These are phyloP conservation scores for Metridium senile DNA, from an alignment of 92 coral and sea anemone genomes.

Conservation along the genomic window DNA sequence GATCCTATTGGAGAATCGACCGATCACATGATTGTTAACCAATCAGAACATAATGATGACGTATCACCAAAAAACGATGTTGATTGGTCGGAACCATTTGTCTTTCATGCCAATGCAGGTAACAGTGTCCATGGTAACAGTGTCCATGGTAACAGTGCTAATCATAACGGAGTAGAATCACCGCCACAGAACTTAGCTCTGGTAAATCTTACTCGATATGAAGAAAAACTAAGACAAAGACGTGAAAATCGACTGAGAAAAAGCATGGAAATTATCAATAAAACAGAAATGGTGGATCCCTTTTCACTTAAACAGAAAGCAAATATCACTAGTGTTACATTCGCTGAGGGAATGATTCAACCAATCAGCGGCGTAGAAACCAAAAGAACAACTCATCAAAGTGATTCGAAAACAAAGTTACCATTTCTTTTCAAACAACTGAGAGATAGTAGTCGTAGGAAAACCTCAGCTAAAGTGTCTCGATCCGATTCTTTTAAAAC, in stretches of 20 bases:
- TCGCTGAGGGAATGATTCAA: constrained; percentile 40
- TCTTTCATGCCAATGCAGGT: not conserved
- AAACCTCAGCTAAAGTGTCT: not conserved
- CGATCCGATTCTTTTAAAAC: not conserved
- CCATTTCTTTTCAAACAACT: not conserved
- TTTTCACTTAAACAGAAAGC: constrained; percentile 1
- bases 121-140: not conserved
- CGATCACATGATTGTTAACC: constrained; percentile 15
- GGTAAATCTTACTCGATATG: constrained; percentile 21
- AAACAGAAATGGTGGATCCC: constrained; percentile 12
- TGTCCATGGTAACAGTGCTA: not conserved
- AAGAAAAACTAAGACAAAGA: constrained; percentile 21
- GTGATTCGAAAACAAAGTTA: not conserved
- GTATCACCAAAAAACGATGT: not conserved
- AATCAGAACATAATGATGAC: constrained; percentile 11
- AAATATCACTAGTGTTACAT: constrained; percentile 12
- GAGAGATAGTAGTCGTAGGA: too few relatives aligned
- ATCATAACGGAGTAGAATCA: not conserved
- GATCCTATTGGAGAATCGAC: not conserved
- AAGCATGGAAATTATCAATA: constrained; percentile 6
- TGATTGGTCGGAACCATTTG: constrained; percentile 1
- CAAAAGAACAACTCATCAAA: not conserved
- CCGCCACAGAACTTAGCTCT: constrained; percentile 3
- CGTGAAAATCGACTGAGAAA: constrained; percentile 29
- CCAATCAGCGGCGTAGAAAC: constrained; percentile 3